Percentiles rank a stretch among this genome's conserved stretches.
Conservation (phyloP, 2,888 invertebrate species). For the Cataglyphis rosenhaueri region DNA sequence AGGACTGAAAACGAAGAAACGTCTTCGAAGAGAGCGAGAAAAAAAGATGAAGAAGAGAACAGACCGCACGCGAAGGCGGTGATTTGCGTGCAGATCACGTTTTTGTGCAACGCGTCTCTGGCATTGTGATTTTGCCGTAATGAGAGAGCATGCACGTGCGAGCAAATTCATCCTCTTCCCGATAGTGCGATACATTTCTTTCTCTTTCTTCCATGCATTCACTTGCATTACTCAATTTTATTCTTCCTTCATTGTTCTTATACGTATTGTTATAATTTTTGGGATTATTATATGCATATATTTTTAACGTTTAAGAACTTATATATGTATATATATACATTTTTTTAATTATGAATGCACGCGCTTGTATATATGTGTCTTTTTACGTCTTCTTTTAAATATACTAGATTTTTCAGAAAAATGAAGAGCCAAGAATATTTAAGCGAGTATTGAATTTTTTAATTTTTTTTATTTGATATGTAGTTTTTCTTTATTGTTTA, state of each 20-base stretch:
- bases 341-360: background rate
- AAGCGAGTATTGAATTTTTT: background rate
- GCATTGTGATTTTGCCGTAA: slow-evolving; percentile 81
- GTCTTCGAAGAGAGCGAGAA: background rate
- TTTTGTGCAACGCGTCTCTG: slow-evolving; percentile 79
- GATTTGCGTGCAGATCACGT: slow-evolving; percentile 82
- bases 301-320: background rate
- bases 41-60: background rate
- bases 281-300: too few species aligned
- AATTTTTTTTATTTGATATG: background rate
- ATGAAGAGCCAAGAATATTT: background rate
- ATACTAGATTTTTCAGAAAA: background rate
- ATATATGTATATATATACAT: background rate
- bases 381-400: too few species aligned
- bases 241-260: background rate
- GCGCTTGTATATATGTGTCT: background rate
- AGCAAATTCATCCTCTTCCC: slow-evolving; percentile 62
- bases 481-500: background rate
- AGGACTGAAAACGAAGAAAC: background rate
- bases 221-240: background rate
- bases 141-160: slow-evolving; percentile 81
- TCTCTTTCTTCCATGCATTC: slow-evolving; percentile 32
- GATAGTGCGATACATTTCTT: slow-evolving; percentile 55
- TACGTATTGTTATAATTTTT: background rate
- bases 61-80: slow-evolving; percentile 73